Conservation (phyloP, 2,797 vertebrate genomes). For the Toxotes lorentzi region DNA sequence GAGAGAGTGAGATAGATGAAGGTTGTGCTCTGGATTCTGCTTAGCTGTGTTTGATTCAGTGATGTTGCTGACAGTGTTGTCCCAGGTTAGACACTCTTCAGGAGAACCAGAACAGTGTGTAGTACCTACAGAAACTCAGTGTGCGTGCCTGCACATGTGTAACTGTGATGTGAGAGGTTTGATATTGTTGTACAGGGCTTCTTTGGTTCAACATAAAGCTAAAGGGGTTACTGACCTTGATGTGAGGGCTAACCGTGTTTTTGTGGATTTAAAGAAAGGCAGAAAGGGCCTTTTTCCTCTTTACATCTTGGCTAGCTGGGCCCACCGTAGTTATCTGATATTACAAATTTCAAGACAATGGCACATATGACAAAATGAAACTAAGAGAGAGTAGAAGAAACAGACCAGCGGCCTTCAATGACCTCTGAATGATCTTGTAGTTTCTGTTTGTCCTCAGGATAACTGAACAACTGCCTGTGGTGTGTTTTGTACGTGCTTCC, state of each 20-base stretch:
- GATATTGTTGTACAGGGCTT: slow-evolving; percentile 7
- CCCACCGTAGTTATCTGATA: neutral
- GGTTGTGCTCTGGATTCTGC: slow-evolving; percentile 54
- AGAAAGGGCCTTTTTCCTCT: neutral
- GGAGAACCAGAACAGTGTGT: slow-evolving; percentile 14
- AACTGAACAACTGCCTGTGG: slow-evolving; percentile 40
- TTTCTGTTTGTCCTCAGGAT: slow-evolving; percentile 24
- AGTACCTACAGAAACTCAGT: neutral
- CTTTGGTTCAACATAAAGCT: neutral
- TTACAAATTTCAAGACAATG: neutral
- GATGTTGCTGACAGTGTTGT: slow-evolving; percentile 52
- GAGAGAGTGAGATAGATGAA: slow-evolving; percentile 28
- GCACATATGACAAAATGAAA: neutral
- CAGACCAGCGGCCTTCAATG: slow-evolving; percentile 19
- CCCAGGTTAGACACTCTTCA: slow-evolving; percentile 43
- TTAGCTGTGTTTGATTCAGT: slow-evolving; percentile 55
- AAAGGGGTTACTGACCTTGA: slow-evolving; percentile 11
- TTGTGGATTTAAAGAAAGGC: neutral
- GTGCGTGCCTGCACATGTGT: neutral
- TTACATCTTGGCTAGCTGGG: slow-evolving; percentile 4
- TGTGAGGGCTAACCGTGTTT: neutral
- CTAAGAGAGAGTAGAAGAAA: neutral
- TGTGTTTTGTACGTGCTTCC: slow-evolving; percentile 43
- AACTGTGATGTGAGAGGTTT: slow-evolving; percentile 11
- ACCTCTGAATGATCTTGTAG: slow-evolving; percentile 49